Evolutionary conservation across 64 coral and sea anemone genomes (phyloP).

Genomic region (Astreopora myriophthalma): DNA sequence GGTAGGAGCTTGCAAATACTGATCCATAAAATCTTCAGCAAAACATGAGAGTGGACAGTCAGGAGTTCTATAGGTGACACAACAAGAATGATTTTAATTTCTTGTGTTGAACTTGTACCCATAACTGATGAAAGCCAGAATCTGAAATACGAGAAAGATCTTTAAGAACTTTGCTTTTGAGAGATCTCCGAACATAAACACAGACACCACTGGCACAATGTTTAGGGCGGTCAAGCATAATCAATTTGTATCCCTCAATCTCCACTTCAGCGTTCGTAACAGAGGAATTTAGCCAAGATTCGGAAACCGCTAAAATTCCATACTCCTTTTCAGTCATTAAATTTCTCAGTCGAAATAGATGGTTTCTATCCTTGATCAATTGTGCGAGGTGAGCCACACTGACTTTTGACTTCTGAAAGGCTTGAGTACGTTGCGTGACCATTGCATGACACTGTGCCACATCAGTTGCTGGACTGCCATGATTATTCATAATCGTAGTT

Average conservation of each 20-base stretch:
- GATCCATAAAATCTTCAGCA: constrained; percentile 31
- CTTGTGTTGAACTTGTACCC: constrained; percentile 55
- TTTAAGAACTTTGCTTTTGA: constrained; percentile 50
- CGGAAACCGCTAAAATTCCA: constrained; percentile 12
- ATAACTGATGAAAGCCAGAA: constrained; percentile 39
- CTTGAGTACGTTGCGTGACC: neutral
- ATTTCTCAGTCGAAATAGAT: neutral
- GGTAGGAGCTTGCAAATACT: constrained; percentile 9
- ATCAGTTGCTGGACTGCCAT: neutral
- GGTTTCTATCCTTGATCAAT: constrained; percentile 44
- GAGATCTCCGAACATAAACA: constrained; percentile 29
- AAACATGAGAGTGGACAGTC: constrained; percentile 30
- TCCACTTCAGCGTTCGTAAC: constrained; percentile 54
- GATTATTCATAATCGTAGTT: constrained; percentile 46
- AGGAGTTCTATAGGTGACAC: constrained; percentile 19
- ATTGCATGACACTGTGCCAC: neutral
- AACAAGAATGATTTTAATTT: constrained; percentile 39
- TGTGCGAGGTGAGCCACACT: constrained; percentile 23
- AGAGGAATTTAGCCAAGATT: constrained; percentile 21
- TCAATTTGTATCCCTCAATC: constrained; percentile 53
- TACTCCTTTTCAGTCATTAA: constrained; percentile 27
- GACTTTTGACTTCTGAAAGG: constrained; percentile 24
- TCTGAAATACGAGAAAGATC: constrained; percentile 30
- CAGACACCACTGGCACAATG: constrained; percentile 11
- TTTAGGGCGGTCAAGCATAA: constrained; percentile 20